Evolutionary conservation across 2,888 invertebrate species (phyloP), one percentile per base, ranked within the genome.

Genomic region (Norana najaformis): DNA sequence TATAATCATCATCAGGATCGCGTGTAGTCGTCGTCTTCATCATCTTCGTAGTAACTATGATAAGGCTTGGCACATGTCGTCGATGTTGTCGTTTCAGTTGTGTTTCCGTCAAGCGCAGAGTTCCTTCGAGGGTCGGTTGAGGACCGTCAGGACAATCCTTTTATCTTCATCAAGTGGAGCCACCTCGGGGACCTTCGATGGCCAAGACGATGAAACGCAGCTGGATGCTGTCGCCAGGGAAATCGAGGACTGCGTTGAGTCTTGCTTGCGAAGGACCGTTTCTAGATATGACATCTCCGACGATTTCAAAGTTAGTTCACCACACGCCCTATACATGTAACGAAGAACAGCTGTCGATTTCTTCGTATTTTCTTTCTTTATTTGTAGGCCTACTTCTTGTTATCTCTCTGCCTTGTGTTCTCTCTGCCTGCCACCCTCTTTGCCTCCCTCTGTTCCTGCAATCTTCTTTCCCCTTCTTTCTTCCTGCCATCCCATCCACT

Each of bases 251-350:
- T 94, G 94, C 83, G 96, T 97, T 90, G 96, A 96, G 90, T 95
- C 96, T 69, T 96, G 97, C 94, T 95, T 98, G 92, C 96, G 96
- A 90, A 96, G 96, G 92, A 97, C 97, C 0, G 96, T 96, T 0
- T 97, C 97, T 90, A 96, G 96, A 90, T 97, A 97, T 95, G 92
- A 92, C 89, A 36, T 91, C 35, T 69, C 89, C 36, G 89, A 94
- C 90, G 95, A 95, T 92, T 94, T 95, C 85, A 85, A 85, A 85
- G 85, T 85, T 23, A 85, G 85, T 69, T n/a, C n/a, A n/a, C n/a
- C 69, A n/a, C n/a, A n/a, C n/a, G n/a, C n/a, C n/a, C n/a, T n/a
- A n/a, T n/a, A n/a, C n/a, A n/a, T n/a, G n/a, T n/a, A n/a, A n/a
- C n/a, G n/a, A n/a, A n/a, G n/a, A n/a, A n/a, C n/a, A n/a, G n/a